These are phyloP conservation scores for Bolinopsis microptera DNA, from an alignment of 37 sponge, comb jelly and placozoan species.

Conservation along the genomic window DNA sequence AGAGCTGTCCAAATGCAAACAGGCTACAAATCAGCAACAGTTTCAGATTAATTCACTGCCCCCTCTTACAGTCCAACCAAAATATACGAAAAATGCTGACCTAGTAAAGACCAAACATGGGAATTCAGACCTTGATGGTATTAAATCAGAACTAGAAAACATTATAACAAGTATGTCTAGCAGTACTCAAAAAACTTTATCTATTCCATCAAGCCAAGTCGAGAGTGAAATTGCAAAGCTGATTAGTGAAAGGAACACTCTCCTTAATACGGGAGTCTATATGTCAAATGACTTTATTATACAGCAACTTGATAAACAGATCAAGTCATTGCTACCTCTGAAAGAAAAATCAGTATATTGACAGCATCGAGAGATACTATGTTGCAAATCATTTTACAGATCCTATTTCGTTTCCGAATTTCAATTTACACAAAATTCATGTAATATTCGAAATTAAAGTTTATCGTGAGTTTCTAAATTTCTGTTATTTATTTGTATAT, in stretches of 20 bases:
- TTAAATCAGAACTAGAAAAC: neutral
- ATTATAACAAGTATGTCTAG: neutral
- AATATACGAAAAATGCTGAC: neutral
- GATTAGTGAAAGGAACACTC: conserved; percentile 38
- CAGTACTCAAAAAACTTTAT: neutral
- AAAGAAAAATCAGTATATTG: neutral
- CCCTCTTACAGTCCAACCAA: neutral
- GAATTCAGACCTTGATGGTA: neutral
- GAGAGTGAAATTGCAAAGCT: conserved; percentile 48
- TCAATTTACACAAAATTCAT: no score
- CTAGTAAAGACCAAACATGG: neutral
- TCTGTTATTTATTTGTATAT: no score
- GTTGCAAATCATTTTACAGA: no score
- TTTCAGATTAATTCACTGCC: neutral
- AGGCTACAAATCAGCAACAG: neutral
- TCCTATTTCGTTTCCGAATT: no score
- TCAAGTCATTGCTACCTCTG: neutral
- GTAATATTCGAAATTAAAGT: no score
- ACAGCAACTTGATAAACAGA: neutral
- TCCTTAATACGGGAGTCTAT: conserved; percentile 48
- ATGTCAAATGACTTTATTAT: conserved; percentile 15
- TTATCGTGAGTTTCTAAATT: no score
- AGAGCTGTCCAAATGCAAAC: conserved; percentile 5
- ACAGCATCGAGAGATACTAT: no score
- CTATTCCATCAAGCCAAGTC: neutral